phyloP scores from a whole-genome alignment of 2,888 invertebrate species.

The Cybosia mesomella region DNA sequence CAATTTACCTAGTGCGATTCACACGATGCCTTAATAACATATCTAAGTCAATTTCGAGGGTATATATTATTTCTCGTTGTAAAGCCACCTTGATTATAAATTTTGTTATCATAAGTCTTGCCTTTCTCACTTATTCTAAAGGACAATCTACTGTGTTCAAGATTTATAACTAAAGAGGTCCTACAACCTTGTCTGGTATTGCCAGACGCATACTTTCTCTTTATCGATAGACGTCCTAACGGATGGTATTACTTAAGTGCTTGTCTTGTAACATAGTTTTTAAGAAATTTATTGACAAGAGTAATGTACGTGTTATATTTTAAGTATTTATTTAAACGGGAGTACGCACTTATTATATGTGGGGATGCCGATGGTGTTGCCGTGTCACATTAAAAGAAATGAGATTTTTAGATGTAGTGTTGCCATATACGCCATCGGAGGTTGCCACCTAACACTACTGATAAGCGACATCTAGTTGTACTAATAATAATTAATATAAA shows the following conservation, averaged over 20 bases:
- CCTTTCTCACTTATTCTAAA: constrained; percentile 57
- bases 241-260: constrained; percentile 68
- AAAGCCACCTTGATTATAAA: constrained; percentile 61
- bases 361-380: constrained; percentile 62
- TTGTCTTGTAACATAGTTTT: constrained; percentile 81
- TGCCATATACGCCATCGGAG: constrained; percentile 70
- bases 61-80: constrained; percentile 75
- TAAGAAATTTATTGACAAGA: constrained; percentile 79
- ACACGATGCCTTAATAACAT: constrained; percentile 87
- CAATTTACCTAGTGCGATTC: constrained; percentile 85
- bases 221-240: constrained; percentile 58
- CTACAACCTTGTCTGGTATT: constrained; percentile 60
- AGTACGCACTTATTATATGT: constrained; percentile 70
- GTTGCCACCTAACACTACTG: constrained; percentile 76
- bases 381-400: constrained; percentile 60
- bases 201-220: constrained; percentile 65
- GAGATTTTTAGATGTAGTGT: constrained; percentile 69
- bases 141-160: constrained; percentile 56
- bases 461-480: constrained; percentile 81
- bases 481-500: constrained; percentile 76
- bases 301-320: constrained; percentile 76
- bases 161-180: constrained; percentile 60
- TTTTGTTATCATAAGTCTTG: constrained; percentile 58
- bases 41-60: constrained; percentile 86
- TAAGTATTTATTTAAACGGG: constrained; percentile 84